Evolutionary conservation across 2,113 vertebrate species (phyloP), one percentile per base, ranked within the genome.

Genomic region (Pithys albifrons): DNA sequence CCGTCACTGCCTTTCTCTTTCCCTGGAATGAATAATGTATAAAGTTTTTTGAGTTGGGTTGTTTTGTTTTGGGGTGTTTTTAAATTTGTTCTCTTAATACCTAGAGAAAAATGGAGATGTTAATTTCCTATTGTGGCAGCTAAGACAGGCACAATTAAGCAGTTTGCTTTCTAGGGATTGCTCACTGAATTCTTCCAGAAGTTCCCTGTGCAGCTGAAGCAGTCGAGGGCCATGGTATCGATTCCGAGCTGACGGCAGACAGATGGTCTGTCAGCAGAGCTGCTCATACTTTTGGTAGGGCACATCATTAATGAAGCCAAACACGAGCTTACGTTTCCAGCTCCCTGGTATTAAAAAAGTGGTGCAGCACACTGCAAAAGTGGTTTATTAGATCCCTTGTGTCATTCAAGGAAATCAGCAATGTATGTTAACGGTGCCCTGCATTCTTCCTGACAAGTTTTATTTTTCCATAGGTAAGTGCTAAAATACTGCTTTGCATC

Each of bases 191-290:
- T 97, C 85, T 86, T 73, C 78, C 66, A 10, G 82, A 95, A 87
- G 74, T 69, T 95, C 94, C 94, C n/a, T 91, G 48, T 88, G 88
- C 59, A 88, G 84, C n/a, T 89, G 78, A 81, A 69, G 85, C 62
- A 86, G 54, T 69, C 74, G 87, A 92, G 57, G 85, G 88, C 71
- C 91, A 87, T 10, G 33, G 65, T 74, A 94, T 97, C 1, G 91
- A 88, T 96, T 96, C 78, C 37, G 92, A 33, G 71, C 65, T 95
- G 96, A 90, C 93, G 97, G 85, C 87, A 96, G 93, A 97, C 97
- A 97, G 97, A 96, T 97, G 97, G 94, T 14, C 89, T 97, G 96
- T 93, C 96, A 97, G 89, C 78, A 92, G 89, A 33, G 45, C 37
- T 73, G 48, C 95, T 96, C 85, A 89, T 95, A 79, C 83, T 81